A percentile compares a stretch with the other conserved stretches of the same genome.
These are phyloP conservation scores for Watsonalla cultraria DNA, from an alignment of 2,888 invertebrate species.

Conservation along the genomic window DNA sequence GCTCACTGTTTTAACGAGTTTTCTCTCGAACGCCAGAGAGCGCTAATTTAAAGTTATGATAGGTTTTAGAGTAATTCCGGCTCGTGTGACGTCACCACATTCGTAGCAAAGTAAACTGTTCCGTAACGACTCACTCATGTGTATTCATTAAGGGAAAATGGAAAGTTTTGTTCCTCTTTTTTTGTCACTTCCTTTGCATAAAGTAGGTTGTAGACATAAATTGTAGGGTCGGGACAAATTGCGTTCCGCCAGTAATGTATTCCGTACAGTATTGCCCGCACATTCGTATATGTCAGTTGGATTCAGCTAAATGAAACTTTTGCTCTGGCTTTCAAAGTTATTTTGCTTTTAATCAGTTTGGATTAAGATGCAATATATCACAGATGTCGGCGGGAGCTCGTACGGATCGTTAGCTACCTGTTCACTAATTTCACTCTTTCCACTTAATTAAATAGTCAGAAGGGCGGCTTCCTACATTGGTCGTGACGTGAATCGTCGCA, in stretches of 20 bases:
- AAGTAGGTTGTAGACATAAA: slow-evolving; percentile 64
- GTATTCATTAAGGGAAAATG: slow-evolving; percentile 35
- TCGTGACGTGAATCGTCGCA: not conserved
- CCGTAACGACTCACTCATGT: slow-evolving; percentile 26
- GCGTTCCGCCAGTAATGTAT: slow-evolving; percentile 60
- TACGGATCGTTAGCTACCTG: not conserved
- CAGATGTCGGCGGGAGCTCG: slow-evolving; percentile 24
- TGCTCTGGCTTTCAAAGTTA: slow-evolving; percentile 43
- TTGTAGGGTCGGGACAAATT: slow-evolving; percentile 68
- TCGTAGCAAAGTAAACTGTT: slow-evolving; percentile 6
- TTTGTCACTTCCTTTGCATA: slow-evolving; percentile 55
- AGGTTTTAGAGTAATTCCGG: slow-evolving; percentile 22
- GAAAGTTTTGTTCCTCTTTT: slow-evolving; percentile 40
- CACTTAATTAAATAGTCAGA: not conserved
- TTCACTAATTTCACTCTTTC: not conserved
- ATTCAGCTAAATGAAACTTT: slow-evolving; percentile 62
- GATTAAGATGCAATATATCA: slow-evolving; percentile 41
- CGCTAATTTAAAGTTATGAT: slow-evolving; percentile 40
- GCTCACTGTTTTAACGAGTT: slow-evolving; percentile 36
- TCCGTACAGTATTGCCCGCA: slow-evolving; percentile 48
- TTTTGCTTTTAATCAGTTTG: slow-evolving; percentile 56
- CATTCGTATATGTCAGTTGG: slow-evolving; percentile 48
- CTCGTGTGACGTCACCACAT: not conserved
- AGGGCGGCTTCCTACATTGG: too few species aligned
- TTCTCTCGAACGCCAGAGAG: slow-evolving; percentile 24